phyloP scores from a whole-genome alignment of 2,888 invertebrate species.

The Matsumyia berberina region DNA sequence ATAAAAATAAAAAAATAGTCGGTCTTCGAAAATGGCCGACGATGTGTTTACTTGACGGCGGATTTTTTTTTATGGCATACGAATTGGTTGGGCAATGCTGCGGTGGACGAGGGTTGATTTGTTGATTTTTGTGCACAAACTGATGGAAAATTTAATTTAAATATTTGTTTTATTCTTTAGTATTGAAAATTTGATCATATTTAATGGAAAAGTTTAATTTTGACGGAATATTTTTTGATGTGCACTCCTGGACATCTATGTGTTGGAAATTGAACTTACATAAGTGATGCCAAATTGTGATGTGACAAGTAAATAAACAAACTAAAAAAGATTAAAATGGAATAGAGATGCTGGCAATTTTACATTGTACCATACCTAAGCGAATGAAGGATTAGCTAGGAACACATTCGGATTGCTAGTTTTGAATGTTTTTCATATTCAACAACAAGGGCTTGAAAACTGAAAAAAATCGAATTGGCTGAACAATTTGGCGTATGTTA shows the following conservation, averaged over 20 bases:
- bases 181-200: neutral
- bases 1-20: slow-evolving; percentile 55
- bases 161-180: neutral
- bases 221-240: neutral
- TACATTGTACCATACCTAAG: too few relatives aligned
- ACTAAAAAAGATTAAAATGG: too few relatives aligned
- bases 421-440: too few relatives aligned
- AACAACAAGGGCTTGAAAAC: too few relatives aligned
- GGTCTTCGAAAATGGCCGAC: slow-evolving; percentile 65
- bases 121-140: neutral
- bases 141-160: neutral
- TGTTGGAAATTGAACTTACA: neutral
- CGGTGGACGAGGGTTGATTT: neutral
- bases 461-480: too few relatives aligned
- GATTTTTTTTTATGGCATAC: slow-evolving; percentile 28
- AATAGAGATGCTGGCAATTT: too few relatives aligned
- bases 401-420: too few relatives aligned
- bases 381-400: too few relatives aligned
- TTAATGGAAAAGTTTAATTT: neutral
- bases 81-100: slow-evolving; percentile 9
- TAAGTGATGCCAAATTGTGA: slow-evolving; percentile 8
- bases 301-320: too few relatives aligned
- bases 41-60: slow-evolving; percentile 51
- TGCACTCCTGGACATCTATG: too few relatives aligned
- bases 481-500: too few relatives aligned